Base-by-base conservation (phyloP, 1,140 invertebrate species). In the Chelonus insularis region DNA sequence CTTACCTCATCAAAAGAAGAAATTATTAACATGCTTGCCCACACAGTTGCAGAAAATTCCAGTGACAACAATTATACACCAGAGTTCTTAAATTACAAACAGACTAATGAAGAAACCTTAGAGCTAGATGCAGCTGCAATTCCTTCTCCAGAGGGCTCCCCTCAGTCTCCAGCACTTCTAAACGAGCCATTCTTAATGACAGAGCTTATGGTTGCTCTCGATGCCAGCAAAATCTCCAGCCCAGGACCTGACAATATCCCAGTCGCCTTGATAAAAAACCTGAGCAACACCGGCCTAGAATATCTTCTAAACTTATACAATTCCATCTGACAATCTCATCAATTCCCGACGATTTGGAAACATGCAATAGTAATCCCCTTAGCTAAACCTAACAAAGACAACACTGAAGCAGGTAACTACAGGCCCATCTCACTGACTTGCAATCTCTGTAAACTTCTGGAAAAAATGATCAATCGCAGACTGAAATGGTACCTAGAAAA, bases 401-500 rank as follows among this genome's bases (percentile, higher is more conserved):
- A 48, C 37, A 62, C 20, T 5, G 14, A 34, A 6, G 66, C 71
- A 7, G 12, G 11, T n/a, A 71, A 61, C 32, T 76, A 78, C 58
- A 58, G 72, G 9, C 75, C 75, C 0, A 79, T 79, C 7, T 72
- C 68, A n/a, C 64, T 79, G 0, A 61, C 76, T 12, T 62, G 65
- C n/a, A 60, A 47, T 5, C 18, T 75, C 8, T 60, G 55, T 1
- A 80, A 79, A 62, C 1, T 78, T 2, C 50, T 68, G n/a, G 74
- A 78, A 68, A 73, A 67, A 58, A 52, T 71, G 2, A 57, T 75
- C 0, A 41, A 65, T 11, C 18, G 7, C 1, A 25, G 60, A 9
- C 52, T 71, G 4, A 23, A 32, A 11, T 8, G 23, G 5, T 48
- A 67, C 21, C 8, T 18, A 14, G 59, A 67, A 32, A 51, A 72